Conservation (phyloP, 2,113 vertebrate species). For the Sciurus niger region DNA sequence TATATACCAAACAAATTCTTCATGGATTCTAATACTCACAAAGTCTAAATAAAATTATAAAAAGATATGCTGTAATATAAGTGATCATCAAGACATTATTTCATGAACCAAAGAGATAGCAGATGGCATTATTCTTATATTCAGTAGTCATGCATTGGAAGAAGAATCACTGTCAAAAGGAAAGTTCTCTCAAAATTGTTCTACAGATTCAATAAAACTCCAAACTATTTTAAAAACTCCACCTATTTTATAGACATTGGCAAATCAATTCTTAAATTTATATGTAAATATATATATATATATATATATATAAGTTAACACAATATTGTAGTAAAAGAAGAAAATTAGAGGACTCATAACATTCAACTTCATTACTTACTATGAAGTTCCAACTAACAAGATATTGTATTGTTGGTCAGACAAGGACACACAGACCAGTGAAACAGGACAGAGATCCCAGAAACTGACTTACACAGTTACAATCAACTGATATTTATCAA, state of each 20-base stretch:
- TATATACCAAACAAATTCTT: neutral
- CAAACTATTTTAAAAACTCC: neutral
- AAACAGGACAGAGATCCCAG: neutral
- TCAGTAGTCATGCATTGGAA: neutral
- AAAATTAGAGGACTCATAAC: neutral
- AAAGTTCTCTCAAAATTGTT: neutral
- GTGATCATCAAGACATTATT: neutral
- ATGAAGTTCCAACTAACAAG: neutral
- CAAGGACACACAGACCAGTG: neutral
- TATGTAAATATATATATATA: neutral
- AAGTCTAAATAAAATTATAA: neutral
- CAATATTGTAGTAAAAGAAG: neutral
- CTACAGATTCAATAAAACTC: neutral
- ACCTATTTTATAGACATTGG: neutral
- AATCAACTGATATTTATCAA: neutral
- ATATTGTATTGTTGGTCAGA: neutral
- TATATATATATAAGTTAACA: neutral
- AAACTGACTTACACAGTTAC: neutral
- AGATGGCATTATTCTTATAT: neutral
- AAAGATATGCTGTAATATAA: neutral
- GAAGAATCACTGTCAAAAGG: neutral
- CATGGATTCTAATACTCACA: neutral
- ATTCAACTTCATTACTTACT: neutral
- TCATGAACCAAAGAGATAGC: neutral
- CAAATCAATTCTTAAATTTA: neutral